A percentile compares a stretch with the other conserved stretches of the same genome.
Evolutionary conservation across 2,797 vertebrate genomes (phyloP).

Genomic region (Diplodus puntazzo): DNA sequence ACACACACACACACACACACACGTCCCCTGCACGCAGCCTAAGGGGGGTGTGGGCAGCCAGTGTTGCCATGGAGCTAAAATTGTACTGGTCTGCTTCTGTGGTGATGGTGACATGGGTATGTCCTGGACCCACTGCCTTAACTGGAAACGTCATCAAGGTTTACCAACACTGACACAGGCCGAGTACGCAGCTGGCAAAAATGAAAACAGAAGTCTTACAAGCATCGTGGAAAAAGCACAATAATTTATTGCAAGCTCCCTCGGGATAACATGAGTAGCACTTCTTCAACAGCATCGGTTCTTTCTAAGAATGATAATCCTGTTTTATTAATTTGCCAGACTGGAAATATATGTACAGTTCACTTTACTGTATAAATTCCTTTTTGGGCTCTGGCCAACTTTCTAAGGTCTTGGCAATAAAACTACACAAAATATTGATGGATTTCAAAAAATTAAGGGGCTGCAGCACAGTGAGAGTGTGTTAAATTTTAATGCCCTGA

Average conservation of each 20-base stretch:
- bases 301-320: conserved; percentile 8
- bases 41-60: conserved; percentile 81
- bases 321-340: conserved; percentile 1
- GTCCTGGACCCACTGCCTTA: conserved; percentile 64
- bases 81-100: conserved; percentile 58
- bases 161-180: conserved; percentile 10
- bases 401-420: conserved; percentile 26
- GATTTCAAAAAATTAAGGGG: conserved; percentile 19
- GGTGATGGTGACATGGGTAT: conserved; percentile 74
- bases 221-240: background rate
- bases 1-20: conserved; percentile 11
- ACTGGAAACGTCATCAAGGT: conserved; percentile 47
- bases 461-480: conserved; percentile 16
- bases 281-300: conserved; percentile 1
- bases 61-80: conserved; percentile 81
- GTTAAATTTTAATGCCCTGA: conserved; percentile 27
- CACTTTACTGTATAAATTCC: conserved; percentile 17
- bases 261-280: background rate
- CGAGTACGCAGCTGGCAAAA: background rate
- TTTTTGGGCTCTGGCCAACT: conserved; percentile 25
- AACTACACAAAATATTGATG: conserved; percentile 45
- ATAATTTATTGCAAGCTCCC: background rate
- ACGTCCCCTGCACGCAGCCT: conserved; percentile 68
- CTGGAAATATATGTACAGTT: conserved; percentile 23
- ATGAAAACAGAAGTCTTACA: background rate